A percentile compares a stretch with the other conserved stretches of the same genome.
Conservation (phyloP, 2,888 invertebrate genomes). For the Platycnemis pennipes region DNA sequence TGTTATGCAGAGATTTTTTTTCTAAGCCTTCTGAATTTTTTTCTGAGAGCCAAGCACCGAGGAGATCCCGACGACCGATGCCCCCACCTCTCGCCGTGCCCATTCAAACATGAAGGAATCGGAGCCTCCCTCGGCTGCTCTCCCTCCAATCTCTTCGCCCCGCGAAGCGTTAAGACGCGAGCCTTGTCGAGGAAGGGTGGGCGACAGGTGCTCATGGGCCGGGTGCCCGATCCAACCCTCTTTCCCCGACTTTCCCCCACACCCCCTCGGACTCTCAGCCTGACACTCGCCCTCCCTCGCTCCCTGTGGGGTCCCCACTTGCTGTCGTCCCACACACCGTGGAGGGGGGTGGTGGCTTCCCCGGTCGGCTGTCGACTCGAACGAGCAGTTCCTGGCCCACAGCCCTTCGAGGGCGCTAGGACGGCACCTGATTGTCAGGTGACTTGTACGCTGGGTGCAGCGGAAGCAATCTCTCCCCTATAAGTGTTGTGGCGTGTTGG, state of each 20-base stretch:
- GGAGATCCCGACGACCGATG: neutral
- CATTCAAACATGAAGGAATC: neutral
- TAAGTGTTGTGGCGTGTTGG: neutral
- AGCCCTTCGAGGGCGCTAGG: slow-evolving; percentile 36
- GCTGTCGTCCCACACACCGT: neutral
- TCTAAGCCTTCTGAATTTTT: no score
- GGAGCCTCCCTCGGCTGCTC: neutral
- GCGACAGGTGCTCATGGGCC: neutral
- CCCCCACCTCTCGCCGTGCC: neutral
- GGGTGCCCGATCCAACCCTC: neutral
- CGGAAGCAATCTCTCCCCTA: neutral
- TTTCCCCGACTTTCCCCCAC: neutral
- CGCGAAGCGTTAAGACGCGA: neutral
- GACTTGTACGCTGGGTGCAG: neutral
- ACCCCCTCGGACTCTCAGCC: neutral
- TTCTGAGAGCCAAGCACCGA: no score
- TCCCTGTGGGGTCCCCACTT: no score
- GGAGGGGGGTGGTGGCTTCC: neutral
- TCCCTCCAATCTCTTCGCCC: neutral
- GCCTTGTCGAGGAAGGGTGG: neutral
- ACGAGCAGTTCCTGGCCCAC: no score
- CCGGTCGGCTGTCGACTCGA: neutral
- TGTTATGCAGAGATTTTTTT: no score
- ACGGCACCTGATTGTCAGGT: neutral
- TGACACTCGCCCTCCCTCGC: neutral